phyloP scores from a whole-genome alignment of 2,888 invertebrate species.

The Rhynchonema sp. region DNA sequence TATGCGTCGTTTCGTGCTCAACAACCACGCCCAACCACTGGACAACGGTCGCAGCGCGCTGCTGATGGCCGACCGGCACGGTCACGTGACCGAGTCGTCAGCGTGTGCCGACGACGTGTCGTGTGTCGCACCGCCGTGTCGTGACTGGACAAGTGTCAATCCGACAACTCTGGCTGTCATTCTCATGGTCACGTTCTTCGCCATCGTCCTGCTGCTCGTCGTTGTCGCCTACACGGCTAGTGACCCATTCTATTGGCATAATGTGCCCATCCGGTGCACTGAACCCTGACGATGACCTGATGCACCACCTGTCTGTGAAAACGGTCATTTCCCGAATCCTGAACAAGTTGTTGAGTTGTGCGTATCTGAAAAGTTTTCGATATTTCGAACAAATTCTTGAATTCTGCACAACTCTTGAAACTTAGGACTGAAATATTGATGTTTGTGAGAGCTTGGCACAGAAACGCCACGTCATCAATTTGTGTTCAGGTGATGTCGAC shows the following conservation, averaged over 20 bases:
- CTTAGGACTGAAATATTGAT: not conserved
- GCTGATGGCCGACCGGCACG: conserved; percentile 21
- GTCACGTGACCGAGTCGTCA: conserved; percentile 5
- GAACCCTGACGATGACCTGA: too few relatives aligned
- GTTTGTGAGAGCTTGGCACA: not conserved
- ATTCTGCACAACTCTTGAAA: too few relatives aligned
- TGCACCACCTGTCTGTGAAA: too few relatives aligned
- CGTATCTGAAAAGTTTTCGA: too few relatives aligned
- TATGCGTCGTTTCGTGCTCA: conserved; percentile 64
- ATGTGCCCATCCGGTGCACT: too few relatives aligned
- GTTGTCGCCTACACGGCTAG: not conserved
- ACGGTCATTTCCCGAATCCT: too few relatives aligned
- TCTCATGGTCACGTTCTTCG: not conserved
- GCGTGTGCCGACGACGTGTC: too few relatives aligned
- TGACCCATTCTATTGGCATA: too few relatives aligned
- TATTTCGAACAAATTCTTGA: too few relatives aligned
- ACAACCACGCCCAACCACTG: conserved; percentile 70
- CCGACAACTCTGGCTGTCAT: not conserved
- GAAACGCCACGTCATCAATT: not conserved
- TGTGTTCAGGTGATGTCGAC: too few relatives aligned
- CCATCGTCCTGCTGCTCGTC: not conserved
- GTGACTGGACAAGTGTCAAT: not conserved
- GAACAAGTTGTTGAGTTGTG: too few relatives aligned
- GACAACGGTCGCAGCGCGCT: conserved; percentile 49
- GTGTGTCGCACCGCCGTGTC: not conserved